These are phyloP conservation scores for Emmelina monodactyla DNA, from an alignment of 2,888 invertebrate genomes.

Conservation along the genomic window DNA sequence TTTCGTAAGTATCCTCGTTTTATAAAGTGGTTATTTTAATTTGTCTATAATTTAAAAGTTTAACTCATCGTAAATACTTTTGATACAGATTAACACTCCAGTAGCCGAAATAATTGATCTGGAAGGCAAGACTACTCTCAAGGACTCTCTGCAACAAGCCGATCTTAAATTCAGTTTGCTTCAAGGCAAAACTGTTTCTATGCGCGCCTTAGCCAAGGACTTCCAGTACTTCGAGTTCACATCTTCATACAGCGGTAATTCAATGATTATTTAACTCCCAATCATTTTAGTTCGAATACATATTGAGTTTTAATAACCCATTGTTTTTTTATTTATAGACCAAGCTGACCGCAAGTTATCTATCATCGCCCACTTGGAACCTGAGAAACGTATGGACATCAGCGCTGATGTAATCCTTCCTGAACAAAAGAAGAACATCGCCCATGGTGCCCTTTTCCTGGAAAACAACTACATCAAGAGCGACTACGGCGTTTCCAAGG, in stretches of 20 bases:
- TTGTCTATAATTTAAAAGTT: neutral
- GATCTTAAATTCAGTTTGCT: constrained; percentile 57
- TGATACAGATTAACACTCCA: constrained; percentile 40
- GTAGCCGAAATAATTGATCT: constrained; percentile 62
- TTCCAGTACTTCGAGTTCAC: constrained; percentile 65
- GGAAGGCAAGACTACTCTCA: constrained; percentile 48
- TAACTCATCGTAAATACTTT: too few relatives aligned
- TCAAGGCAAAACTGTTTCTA: constrained; percentile 53
- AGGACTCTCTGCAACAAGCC: constrained; percentile 57
- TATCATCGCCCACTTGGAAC: constrained; percentile 62
- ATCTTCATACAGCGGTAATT: constrained; percentile 61
- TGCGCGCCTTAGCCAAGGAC: constrained; percentile 61
- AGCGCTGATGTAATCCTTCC: constrained; percentile 62
- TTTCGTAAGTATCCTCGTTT: constrained; percentile 32
- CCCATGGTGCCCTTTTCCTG: constrained; percentile 65
- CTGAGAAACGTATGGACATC: constrained; percentile 69
- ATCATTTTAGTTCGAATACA: neutral
- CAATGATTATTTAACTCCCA: neutral
- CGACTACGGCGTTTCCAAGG: constrained; percentile 66
- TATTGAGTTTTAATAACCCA: neutral
- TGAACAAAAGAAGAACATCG: constrained; percentile 65
- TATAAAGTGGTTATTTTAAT: neutral
- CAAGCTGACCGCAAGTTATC: constrained; percentile 60
- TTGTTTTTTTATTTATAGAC: constrained; percentile 21
- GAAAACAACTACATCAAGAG: constrained; percentile 71